phyloP scores from a whole-genome alignment of 2,797 vertebrate species.

The Avahi laniger region DNA sequence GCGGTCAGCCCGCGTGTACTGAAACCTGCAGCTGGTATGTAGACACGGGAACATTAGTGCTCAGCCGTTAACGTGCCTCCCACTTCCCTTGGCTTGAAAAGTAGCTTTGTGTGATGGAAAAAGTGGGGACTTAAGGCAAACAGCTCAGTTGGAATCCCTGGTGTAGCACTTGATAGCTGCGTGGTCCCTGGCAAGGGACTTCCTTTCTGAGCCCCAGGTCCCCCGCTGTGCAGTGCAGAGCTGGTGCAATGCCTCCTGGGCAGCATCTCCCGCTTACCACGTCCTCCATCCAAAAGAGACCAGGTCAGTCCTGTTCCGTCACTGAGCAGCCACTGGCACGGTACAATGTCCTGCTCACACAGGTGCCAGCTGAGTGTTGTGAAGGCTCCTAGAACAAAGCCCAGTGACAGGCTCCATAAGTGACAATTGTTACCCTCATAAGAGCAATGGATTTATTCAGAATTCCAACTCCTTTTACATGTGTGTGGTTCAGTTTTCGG shows the following conservation, averaged over 20 bases:
- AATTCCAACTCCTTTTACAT: fast-evolving
- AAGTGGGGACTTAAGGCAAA: fast-evolving
- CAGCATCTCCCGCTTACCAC: fast-evolving
- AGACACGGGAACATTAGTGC: no score
- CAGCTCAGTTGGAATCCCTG: neutral
- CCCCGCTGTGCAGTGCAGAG: fast-evolving
- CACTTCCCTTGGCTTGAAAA: neutral
- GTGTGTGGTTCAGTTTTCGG: neutral
- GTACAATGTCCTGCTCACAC: fast-evolving
- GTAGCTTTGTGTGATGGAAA: neutral
- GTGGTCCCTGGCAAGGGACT: fast-evolving
- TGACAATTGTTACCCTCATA: fast-evolving
- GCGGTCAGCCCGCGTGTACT: no score
- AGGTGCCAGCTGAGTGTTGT: fast-evolving
- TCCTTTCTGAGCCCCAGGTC: neutral
- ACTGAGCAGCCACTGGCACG: fast-evolving
- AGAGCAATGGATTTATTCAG: no score
- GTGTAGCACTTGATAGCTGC: fast-evolving
- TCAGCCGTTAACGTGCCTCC: fast-evolving
- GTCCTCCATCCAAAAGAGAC: neutral
- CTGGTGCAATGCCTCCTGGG: neutral
- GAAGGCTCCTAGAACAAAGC: neutral
- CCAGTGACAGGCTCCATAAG: fast-evolving
- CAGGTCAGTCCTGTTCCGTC: fast-evolving
- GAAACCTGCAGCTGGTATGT: fast-evolving